Evolutionary conservation across 2,888 invertebrate species (phyloP).

Genomic region (Cryptops parisi): DNA sequence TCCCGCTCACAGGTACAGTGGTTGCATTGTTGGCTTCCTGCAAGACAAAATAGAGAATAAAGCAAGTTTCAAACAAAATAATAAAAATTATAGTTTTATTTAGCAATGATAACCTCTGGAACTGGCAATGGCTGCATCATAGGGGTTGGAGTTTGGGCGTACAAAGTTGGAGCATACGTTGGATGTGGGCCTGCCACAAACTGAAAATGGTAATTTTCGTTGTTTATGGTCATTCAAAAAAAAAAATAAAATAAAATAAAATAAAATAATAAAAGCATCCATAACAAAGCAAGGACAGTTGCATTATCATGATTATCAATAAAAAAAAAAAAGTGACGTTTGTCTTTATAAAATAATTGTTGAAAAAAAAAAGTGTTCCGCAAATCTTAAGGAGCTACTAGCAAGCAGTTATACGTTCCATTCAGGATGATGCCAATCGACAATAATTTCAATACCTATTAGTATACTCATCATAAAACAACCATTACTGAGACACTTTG

Average conservation of each 20-base stretch:
- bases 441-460: too few species aligned
- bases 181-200: constrained; percentile 18
- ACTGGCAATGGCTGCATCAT: constrained; percentile 17
- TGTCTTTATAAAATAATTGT: too few species aligned
- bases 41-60: constrained; percentile 1
- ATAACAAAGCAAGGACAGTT: too few species aligned
- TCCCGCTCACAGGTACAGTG: constrained; percentile 19
- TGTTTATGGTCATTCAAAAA: too few species aligned
- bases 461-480: constrained; percentile 5
- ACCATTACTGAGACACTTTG: not conserved
- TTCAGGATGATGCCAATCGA: too few species aligned
- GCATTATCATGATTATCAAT: too few species aligned
- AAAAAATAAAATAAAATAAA: too few species aligned
- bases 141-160: constrained; percentile 16
- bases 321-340: too few species aligned
- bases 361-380: not conserved
- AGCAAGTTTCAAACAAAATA: too few species aligned
- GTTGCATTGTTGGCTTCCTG: constrained; percentile 20
- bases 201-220: constrained; percentile 9
- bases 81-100: not conserved
- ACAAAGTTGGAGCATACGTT: constrained; percentile 14
- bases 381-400: not conserved
- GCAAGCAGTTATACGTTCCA: not conserved
- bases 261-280: too few species aligned
- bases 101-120: constrained; percentile 13